Conservation (phyloP, 1,140 invertebrate species). For the Drosophila biarmipes region DNA sequence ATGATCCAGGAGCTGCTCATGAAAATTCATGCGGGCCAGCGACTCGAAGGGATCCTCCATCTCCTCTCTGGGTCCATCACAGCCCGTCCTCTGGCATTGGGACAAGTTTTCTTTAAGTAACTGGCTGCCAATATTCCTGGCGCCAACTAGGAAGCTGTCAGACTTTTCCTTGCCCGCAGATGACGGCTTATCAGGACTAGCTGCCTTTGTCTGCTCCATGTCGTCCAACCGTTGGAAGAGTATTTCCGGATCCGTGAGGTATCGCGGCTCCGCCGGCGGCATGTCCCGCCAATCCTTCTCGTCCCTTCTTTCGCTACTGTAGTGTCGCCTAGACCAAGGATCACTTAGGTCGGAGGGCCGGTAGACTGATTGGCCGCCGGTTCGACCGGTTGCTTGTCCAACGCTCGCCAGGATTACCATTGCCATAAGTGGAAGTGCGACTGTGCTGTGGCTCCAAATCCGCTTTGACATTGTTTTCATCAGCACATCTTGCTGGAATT, state of each 20-base stretch:
- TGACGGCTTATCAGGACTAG: no score
- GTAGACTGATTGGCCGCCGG: neutral
- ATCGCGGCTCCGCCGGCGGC: neutral
- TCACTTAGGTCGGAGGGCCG: neutral
- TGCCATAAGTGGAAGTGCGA: conserved; percentile 37
- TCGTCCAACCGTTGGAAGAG: conserved; percentile 17
- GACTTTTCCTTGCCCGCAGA: neutral
- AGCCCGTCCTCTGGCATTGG: neutral
- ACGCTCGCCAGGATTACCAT: conserved; percentile 32
- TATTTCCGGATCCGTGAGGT: neutral
- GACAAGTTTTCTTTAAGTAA: neutral
- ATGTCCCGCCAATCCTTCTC: neutral
- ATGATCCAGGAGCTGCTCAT: neutral
- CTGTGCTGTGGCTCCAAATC: conserved; percentile 8
- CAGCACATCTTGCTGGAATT: conserved; percentile 12
- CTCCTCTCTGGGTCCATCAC: neutral
- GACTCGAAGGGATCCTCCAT: conserved; percentile 1
- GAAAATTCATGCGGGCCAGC: neutral
- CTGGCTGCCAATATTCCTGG: neutral
- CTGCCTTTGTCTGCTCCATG: neutral
- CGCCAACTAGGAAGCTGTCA: neutral
- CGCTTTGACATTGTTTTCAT: conserved; percentile 61
- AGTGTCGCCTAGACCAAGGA: neutral
- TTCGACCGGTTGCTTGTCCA: neutral
- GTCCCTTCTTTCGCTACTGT: neutral